Evolutionary conservation across 1,140 invertebrate species (phyloP).

Genomic region (Drosophila simulans): DNA sequence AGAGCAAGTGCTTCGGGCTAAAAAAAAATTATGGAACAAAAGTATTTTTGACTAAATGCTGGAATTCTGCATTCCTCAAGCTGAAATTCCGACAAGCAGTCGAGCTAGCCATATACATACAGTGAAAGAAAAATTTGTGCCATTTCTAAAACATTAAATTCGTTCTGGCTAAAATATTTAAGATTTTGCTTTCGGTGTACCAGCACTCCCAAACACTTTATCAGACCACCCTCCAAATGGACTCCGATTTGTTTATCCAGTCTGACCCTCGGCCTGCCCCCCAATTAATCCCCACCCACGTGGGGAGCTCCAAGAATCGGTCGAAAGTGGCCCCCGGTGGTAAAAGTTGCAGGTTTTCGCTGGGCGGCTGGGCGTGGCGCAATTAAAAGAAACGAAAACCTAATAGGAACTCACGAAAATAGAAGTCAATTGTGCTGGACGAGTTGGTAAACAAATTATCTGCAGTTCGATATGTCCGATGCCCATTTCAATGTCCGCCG

Average conservation of each 20-base stretch:
- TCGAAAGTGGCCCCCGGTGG: constrained; percentile 28
- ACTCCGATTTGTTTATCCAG: constrained; percentile 40
- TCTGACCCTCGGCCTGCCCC: constrained; percentile 29
- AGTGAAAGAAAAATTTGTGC: constrained; percentile 5
- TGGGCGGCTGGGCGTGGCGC: constrained; percentile 7
- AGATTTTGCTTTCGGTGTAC: constrained; percentile 6
- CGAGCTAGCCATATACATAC: background rate
- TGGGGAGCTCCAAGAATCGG: constrained; percentile 5
- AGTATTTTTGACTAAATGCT: background rate
- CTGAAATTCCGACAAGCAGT: background rate
- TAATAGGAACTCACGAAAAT: constrained; percentile 31
- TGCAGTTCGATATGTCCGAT: constrained; percentile 25
- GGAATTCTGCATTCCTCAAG: background rate
- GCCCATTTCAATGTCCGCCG: constrained; percentile 12
- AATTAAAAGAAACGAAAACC: constrained; percentile 47
- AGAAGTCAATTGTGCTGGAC: constrained; percentile 30
- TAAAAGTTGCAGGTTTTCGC: constrained; percentile 12
- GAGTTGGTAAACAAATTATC: constrained; percentile 32
- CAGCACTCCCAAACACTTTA: constrained; percentile 9
- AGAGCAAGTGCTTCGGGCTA: background rate
- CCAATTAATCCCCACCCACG: background rate
- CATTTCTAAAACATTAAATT: no score
- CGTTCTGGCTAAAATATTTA: background rate
- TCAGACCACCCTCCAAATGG: constrained; percentile 4
- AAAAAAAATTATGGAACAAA: background rate